Percentiles rank a stretch among this genome's conserved stretches.
phyloP scores from a whole-genome alignment of 92 coral and sea anemone genomes.

The Epizoanthus stellaris region DNA sequence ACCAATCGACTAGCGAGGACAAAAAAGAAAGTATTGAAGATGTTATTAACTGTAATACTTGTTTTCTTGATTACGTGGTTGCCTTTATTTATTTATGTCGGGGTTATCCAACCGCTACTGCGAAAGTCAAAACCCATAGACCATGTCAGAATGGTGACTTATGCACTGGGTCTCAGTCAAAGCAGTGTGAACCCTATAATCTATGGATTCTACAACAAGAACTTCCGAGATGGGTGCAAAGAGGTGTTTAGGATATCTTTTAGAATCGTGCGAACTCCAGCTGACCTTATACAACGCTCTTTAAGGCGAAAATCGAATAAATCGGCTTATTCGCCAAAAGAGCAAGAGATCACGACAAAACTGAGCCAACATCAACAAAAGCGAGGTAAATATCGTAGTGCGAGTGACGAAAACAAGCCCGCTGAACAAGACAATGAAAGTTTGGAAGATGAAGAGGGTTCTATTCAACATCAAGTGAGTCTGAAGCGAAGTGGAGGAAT shows the following conservation, averaged over 20 bases:
- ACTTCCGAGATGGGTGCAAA: conserved; percentile 83
- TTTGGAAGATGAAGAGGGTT: neutral
- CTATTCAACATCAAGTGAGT: neutral
- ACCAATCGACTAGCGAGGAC: conserved; percentile 62
- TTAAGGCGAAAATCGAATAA: neutral
- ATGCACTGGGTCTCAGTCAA: conserved; percentile 77
- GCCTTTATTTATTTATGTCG: conserved; percentile 75
- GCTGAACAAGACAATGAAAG: conserved; percentile 20
- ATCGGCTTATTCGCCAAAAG: conserved; percentile 31
- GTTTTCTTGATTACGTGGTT: conserved; percentile 82
- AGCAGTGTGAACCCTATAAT: conserved; percentile 81
- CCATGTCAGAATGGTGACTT: conserved; percentile 67
- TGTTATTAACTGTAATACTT: conserved; percentile 84
- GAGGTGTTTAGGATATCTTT: conserved; percentile 58
- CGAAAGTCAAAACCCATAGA: conserved; percentile 55
- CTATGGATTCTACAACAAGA: conserved; percentile 78
- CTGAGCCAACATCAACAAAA: neutral
- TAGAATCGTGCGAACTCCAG: conserved; percentile 41
- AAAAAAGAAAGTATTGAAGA: conserved; percentile 82
- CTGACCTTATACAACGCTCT: conserved; percentile 18
- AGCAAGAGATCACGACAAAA: neutral
- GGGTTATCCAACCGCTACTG: conserved; percentile 66
- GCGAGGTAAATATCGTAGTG: conserved; percentile 4
- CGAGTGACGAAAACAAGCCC: neutral
- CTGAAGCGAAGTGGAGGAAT: conserved; percentile 33